A percentile compares a stretch with the other conserved stretches of the same genome.
Evolutionary conservation across 92 coral and sea anemone genomes (phyloP).

Genomic region (Porites cylindrica): DNA sequence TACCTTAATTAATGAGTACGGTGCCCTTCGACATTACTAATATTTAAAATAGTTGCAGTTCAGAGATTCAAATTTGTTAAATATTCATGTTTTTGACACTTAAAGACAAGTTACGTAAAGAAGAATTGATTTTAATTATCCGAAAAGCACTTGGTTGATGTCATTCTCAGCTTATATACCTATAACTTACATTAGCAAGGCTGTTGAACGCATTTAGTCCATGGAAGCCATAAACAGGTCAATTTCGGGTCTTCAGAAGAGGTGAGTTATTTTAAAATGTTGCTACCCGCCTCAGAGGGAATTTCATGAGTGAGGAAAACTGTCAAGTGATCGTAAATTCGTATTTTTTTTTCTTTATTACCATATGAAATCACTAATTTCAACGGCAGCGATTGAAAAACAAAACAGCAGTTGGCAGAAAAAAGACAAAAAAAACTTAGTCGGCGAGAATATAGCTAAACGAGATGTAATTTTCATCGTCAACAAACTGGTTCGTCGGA

Average conservation of each 20-base stretch:
- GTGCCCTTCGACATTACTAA: not conserved
- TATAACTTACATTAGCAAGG: not conserved
- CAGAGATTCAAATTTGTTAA: slow-evolving; percentile 9
- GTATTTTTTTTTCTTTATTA: not conserved
- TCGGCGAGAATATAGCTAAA: slow-evolving; percentile 4
- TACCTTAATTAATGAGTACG: not conserved
- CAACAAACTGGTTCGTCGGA: not conserved
- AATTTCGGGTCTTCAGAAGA: not conserved
- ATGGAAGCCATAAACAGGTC: not conserved
- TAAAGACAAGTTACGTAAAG: slow-evolving; percentile 4
- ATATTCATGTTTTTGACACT: slow-evolving; percentile 46
- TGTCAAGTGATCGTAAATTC: slow-evolving; percentile 1
- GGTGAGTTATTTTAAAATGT: slow-evolving; percentile 13
- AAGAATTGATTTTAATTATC: slow-evolving; percentile 30
- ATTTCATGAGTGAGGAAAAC: not conserved
- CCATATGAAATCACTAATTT: not conserved
- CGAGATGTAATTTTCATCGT: slow-evolving; percentile 7
- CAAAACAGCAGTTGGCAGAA: not conserved
- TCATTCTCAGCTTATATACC: slow-evolving; percentile 9
- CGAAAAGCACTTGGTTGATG: slow-evolving; percentile 21
- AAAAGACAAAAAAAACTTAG: not conserved
- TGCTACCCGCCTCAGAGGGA: not conserved
- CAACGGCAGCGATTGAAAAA: not conserved
- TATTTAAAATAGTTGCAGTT: slow-evolving; percentile 6
- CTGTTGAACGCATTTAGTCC: slow-evolving; percentile 2